Conservation (phyloP, 2,797 vertebrate species). For the Octomys mimax region DNA sequence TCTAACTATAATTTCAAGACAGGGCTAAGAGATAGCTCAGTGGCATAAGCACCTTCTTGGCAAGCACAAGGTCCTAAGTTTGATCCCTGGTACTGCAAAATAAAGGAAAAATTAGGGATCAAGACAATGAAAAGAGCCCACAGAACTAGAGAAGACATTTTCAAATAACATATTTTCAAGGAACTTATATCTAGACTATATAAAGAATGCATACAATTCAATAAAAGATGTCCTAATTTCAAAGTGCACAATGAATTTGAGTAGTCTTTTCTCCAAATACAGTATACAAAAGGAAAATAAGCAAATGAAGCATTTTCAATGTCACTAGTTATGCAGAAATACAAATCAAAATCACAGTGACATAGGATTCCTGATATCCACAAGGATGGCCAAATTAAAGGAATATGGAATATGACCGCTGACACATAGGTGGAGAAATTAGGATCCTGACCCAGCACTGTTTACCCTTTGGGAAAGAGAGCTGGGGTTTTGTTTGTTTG, state of each 20-base stretch:
- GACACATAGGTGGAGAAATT: background rate
- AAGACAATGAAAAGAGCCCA: background rate
- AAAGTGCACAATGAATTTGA: constrained; percentile 15
- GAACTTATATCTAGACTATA: background rate
- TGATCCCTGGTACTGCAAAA: too few relatives aligned
- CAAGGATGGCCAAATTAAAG: background rate
- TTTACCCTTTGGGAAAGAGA: background rate
- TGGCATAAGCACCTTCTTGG: too few relatives aligned
- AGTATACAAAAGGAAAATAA: background rate
- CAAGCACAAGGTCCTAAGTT: too few relatives aligned
- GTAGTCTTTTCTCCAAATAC: background rate
- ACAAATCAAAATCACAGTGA: background rate
- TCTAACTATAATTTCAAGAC: background rate
- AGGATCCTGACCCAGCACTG: background rate
- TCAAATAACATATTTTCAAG: background rate
- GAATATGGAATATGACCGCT: background rate
- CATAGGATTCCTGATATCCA: background rate
- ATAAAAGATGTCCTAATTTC: background rate
- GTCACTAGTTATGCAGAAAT: background rate
- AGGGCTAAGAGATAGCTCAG: too few relatives aligned
- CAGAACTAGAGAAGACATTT: background rate
- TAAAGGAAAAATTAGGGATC: background rate
- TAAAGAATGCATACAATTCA: background rate
- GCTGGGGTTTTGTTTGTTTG: too few relatives aligned
- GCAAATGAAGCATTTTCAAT: background rate